These are phyloP conservation scores for Microchirus variegatus DNA, from an alignment of 2,797 vertebrate genomes.

Conservation along the genomic window DNA sequence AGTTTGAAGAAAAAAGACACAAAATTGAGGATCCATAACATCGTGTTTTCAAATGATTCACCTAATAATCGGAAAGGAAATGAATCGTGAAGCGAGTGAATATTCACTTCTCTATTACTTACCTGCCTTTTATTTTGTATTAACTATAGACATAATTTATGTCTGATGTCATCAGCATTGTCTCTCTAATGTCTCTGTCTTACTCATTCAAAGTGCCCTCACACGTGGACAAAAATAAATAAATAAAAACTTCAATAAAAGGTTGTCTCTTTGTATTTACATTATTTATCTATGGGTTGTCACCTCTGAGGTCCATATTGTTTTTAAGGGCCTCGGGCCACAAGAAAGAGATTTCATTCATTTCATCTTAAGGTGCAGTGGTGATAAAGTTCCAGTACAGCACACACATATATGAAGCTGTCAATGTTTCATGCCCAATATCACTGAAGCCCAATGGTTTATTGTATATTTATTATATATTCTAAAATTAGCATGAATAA, in stretches of 20 bases:
- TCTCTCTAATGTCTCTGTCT: neutral
- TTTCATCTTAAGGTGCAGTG: conserved; percentile 63
- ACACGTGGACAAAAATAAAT: conserved; percentile 22
- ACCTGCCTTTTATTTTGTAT: too few species aligned
- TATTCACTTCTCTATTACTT: too few species aligned
- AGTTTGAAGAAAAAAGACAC: too few species aligned
- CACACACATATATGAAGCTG: conserved; percentile 62
- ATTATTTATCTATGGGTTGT: conserved; percentile 81
- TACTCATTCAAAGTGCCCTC: conserved; percentile 59
- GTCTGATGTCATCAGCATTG: too few species aligned
- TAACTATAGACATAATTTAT: too few species aligned
- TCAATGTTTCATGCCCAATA: conserved; percentile 69
- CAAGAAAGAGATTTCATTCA: conserved; percentile 69
- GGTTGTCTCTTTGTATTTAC: conserved; percentile 73
- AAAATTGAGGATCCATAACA: too few species aligned
- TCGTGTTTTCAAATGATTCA: too few species aligned
- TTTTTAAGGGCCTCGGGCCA: conserved; percentile 70
- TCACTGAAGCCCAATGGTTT: conserved; percentile 42
- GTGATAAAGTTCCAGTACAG: conserved; percentile 62
- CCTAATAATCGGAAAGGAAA: too few species aligned
- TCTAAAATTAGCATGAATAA: conserved; percentile 21
- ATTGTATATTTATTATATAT: conserved; percentile 37
- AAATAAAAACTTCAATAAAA: conserved; percentile 73
- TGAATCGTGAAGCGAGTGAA: too few species aligned
- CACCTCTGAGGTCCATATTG: conserved; percentile 76